Base-by-base conservation (phyloP, 2,888 invertebrate species). In the Parochlus steinenii region DNA sequence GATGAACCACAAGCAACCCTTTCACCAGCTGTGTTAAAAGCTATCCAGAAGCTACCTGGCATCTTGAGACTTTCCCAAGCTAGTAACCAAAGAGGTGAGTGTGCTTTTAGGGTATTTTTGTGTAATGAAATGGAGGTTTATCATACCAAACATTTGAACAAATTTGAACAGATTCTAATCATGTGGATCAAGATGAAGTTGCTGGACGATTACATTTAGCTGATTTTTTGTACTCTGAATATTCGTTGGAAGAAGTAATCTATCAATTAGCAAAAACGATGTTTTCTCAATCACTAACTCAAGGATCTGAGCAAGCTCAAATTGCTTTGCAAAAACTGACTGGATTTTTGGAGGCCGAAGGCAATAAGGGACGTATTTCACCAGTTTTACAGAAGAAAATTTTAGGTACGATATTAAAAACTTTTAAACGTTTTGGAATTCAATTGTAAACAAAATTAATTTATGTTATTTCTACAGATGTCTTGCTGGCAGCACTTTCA, bases 261-360 rank as follows among this genome's bases (percentile, higher is more conserved):
- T 82, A 82, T 51, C 79, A 80, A 47, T 61, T 82, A 32, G 79
- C 80, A 15, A 79, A 79, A 64, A 76, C 80, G 50, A 76, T 82
- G 74, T 81, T 81, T 55, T 69, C 75, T 1, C 78, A 80, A 49
- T 76, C 78, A 2, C 55, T 80, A 42, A 66, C 71, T 3, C 68
- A 69, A 44, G 78, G 76, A 27, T 74, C 74, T 30, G 71, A 75
- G 45, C 54, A 59, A 40, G 76, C 79, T 2, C 76, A 80, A 48
- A 68, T 71, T 37, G 74, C 79, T 31, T 62, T 80, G 31, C 73
- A 77, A 48, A 73, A 76, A 44, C 71, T 82, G 56, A 77, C 78
- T 44, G 65, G 69, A 10, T 80, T 80, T 56, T 55, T 81, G 37
- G 77, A 81, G 50, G 61, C 67, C 4, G 78, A 80, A 53, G 75